phyloP scores from a whole-genome alignment of 35 echinoderm and acorn worm genomes.

The Hemicentrotus pulcherrimus region DNA sequence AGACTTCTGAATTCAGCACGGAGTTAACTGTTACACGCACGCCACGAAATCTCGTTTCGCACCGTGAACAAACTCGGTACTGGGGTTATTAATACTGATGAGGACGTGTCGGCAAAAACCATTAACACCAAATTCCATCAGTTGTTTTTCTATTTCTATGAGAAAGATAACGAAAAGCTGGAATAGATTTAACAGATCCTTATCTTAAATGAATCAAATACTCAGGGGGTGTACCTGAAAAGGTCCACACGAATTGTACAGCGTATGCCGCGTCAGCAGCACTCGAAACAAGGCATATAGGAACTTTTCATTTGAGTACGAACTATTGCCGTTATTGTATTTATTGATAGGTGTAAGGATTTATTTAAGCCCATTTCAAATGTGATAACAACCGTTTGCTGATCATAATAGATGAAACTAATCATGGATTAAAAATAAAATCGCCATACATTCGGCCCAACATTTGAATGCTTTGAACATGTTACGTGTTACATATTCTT shows the following conservation, averaged over 20 bases:
- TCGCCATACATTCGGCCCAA: too few species aligned
- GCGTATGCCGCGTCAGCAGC: too few species aligned
- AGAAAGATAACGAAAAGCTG: not conserved
- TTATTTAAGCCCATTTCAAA: not conserved
- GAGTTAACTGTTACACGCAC: not conserved
- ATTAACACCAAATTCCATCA: constrained; percentile 11
- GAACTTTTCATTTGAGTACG: too few species aligned
- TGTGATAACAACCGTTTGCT: too few species aligned
- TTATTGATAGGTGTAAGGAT: not conserved
- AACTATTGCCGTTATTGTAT: too few species aligned
- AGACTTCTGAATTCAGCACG: not conserved
- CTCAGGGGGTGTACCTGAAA: not conserved
- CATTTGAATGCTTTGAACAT: too few species aligned
- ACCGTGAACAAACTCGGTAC: not conserved
- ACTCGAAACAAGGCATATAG: too few species aligned
- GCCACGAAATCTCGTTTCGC: not conserved
- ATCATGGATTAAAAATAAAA: too few species aligned
- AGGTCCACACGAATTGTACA: not conserved
- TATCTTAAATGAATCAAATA: constrained; percentile 14
- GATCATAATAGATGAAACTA: too few species aligned
- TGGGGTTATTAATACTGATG: not conserved
- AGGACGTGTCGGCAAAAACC: not conserved
- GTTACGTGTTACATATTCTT: too few species aligned
- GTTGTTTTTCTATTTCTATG: not conserved
- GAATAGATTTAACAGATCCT: not conserved